These are phyloP conservation scores for Euborellia annulipes DNA, from an alignment of 1,140 invertebrate species.

Conservation along the genomic window DNA sequence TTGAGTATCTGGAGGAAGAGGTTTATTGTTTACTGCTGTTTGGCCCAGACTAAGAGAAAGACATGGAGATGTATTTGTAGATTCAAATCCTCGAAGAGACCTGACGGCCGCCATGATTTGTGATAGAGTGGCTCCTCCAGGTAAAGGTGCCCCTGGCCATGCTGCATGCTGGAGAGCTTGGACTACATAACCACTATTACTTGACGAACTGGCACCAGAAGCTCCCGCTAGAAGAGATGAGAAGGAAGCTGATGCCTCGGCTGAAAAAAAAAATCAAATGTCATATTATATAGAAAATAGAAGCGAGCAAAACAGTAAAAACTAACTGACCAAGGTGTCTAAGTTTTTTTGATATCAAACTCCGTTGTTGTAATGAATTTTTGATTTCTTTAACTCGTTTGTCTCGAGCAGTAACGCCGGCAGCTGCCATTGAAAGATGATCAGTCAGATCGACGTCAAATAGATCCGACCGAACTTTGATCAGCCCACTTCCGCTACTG, in stretches of 20 bases:
- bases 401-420: constrained; percentile 66
- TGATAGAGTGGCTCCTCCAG: constrained; percentile 39
- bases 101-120: constrained; percentile 41
- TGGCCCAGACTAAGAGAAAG: constrained; percentile 25
- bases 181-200: too few species aligned
- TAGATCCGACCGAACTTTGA: not conserved
- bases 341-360: not conserved
- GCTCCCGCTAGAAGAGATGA: too few species aligned
- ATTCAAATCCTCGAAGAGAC: constrained; percentile 35
- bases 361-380: constrained; percentile 28
- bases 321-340: constrained; percentile 10
- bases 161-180: constrained; percentile 30
- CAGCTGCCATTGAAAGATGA: constrained; percentile 55
- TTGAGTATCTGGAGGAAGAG: constrained; percentile 1
- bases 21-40: not conserved
- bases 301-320: too few species aligned
- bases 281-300: too few species aligned
- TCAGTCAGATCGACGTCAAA: constrained; percentile 36
- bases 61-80: constrained; percentile 28
- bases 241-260: too few species aligned
- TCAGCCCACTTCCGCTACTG: constrained; percentile 17
- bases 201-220: too few species aligned
- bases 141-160: constrained; percentile 31
- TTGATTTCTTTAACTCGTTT: constrained; percentile 64
- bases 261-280: not conserved